Evolutionary conservation across 1,140 invertebrate genomes (phyloP).

Genomic region (Eumeta japonica): DNA sequence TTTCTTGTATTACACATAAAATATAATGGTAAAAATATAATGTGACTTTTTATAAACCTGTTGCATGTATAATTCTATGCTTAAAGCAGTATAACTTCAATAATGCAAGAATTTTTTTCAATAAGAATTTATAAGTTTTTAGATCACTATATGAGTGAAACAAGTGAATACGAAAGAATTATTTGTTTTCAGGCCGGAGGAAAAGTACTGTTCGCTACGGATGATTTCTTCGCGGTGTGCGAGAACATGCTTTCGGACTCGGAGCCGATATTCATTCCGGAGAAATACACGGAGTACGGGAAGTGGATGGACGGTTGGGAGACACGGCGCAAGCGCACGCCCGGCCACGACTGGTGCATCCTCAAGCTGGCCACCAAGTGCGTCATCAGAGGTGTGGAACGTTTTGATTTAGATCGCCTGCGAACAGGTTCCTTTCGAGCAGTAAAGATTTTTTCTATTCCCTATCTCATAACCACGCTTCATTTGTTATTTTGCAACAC

Average conservation of each 20-base stretch:
- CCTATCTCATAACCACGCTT: neutral
- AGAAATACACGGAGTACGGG: slow-evolving; percentile 64
- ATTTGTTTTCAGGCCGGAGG: slow-evolving; percentile 55
- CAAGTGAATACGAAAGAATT: slow-evolving; percentile 1
- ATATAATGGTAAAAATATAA: no score
- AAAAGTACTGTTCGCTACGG: slow-evolving; percentile 64
- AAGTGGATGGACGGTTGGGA: slow-evolving; percentile 78
- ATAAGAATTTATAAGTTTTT: no score
- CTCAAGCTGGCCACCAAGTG: slow-evolving; percentile 62
- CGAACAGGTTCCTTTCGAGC: no score
- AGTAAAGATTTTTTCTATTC: slow-evolving; percentile 9
- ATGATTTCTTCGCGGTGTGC: slow-evolving; percentile 68
- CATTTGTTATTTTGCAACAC: neutral
- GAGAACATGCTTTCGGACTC: slow-evolving; percentile 63
- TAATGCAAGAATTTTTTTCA: no score
- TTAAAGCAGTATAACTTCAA: no score
- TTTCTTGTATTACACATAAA: no score
- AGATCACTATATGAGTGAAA: no score
- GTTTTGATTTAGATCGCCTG: slow-evolving; percentile 1
- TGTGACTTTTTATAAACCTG: no score
- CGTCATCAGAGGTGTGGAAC: slow-evolving; percentile 52
- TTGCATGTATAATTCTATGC: no score
- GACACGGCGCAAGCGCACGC: slow-evolving; percentile 62
- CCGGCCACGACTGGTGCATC: slow-evolving; percentile 68
- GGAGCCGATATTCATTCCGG: slow-evolving; percentile 60